phyloP scores from a whole-genome alignment of 2,888 invertebrate species.

The Noctuana brunneofusca region DNA sequence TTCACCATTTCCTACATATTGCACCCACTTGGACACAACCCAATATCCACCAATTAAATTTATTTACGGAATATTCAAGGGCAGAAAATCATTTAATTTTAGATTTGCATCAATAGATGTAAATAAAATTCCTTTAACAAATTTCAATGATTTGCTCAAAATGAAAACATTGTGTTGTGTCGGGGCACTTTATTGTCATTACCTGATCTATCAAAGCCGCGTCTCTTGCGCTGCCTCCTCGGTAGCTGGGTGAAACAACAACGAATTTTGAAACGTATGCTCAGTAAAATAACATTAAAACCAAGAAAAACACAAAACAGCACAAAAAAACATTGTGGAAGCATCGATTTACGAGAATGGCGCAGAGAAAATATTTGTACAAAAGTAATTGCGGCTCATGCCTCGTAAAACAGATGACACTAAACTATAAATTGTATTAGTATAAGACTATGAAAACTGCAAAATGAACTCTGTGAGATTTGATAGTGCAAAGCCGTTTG shows the following conservation, averaged over 20 bases:
- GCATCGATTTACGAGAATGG: conserved; percentile 42
- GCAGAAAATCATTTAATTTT: conserved; percentile 20
- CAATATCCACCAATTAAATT: conserved; percentile 54
- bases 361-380: conserved; percentile 15
- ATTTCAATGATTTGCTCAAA: conserved; percentile 24
- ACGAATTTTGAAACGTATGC: conserved; percentile 79
- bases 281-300: conserved; percentile 77
- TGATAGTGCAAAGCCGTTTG: conserved; percentile 73
- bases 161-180: conserved; percentile 62
- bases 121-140: conserved; percentile 18
- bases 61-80: conserved; percentile 37
- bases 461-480: conserved; percentile 77
- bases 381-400: conserved; percentile 26
- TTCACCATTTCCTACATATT: conserved; percentile 64
- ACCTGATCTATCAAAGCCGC: conserved; percentile 83
- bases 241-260: conserved; percentile 83
- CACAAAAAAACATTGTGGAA: conserved; percentile 67
- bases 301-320: conserved; percentile 79
- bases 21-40: conserved; percentile 77
- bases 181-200: conserved; percentile 73
- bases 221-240: conserved; percentile 83
- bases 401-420: conserved; percentile 63
- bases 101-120: conserved; percentile 25
- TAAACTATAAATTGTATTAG: conserved; percentile 68
- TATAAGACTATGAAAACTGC: conserved; percentile 74